phyloP scores from a whole-genome alignment of 2,888 invertebrate genomes.

The Drosophila mulleri region DNA sequence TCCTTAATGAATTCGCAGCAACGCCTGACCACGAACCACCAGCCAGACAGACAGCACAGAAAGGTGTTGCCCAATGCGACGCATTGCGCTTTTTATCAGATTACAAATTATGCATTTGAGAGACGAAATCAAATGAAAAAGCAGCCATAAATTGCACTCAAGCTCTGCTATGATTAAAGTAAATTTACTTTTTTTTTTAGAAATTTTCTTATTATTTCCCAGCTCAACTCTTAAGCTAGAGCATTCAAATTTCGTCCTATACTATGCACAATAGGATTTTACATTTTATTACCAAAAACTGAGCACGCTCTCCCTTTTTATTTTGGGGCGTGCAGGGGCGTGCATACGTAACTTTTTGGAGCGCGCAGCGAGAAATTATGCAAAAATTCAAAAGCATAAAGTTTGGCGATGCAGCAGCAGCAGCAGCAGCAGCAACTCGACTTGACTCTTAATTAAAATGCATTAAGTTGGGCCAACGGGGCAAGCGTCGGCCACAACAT shows the following conservation, averaged over 20 bases:
- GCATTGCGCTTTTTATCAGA: constrained; percentile 38
- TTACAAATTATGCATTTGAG: neutral
- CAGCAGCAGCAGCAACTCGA: constrained; percentile 16
- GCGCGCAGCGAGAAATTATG: constrained; percentile 54
- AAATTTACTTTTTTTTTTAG: neutral
- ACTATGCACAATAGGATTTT: constrained; percentile 8
- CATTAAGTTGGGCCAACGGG: constrained; percentile 54
- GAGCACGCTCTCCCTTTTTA: too few species aligned
- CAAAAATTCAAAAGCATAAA: constrained; percentile 63
- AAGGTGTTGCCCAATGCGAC: constrained; percentile 58
- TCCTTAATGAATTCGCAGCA: constrained; percentile 73
- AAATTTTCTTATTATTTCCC: neutral
- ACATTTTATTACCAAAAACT: constrained; percentile 16
- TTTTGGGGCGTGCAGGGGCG: constrained; percentile 1
- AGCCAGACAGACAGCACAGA: constrained; percentile 2
- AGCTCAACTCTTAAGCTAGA: neutral
- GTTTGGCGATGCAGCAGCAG: constrained; percentile 37
- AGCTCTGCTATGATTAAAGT: neutral
- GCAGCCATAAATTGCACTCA: neutral
- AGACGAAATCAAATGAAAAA: neutral
- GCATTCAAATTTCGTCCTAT: constrained; percentile 18
- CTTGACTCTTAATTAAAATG: constrained; percentile 66
- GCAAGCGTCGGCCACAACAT: constrained; percentile 30
- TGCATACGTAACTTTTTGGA: constrained; percentile 35
- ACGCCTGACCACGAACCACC: constrained; percentile 51